These are phyloP conservation scores for Clupea harengus DNA, from an alignment of 2,113 vertebrate genomes.

Conservation along the genomic window DNA sequence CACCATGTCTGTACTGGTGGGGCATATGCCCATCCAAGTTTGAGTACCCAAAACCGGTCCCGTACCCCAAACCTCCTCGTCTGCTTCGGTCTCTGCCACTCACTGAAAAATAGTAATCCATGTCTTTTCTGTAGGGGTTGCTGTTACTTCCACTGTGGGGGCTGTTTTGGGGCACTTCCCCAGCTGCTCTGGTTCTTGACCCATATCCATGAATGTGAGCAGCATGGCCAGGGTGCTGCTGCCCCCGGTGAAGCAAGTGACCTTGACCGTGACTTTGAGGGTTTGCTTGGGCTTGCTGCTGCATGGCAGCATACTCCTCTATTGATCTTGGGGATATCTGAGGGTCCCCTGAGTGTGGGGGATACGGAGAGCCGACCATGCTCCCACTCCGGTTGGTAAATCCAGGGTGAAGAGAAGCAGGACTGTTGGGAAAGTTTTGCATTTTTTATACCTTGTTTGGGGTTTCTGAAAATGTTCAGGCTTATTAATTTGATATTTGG, in stretches of 20 bases:
- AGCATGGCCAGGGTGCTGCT: slow-evolving; percentile 67
- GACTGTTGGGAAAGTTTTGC: slow-evolving; percentile 78
- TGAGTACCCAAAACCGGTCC: slow-evolving; percentile 68
- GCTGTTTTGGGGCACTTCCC: slow-evolving; percentile 63
- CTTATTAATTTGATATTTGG: slow-evolving; percentile 17
- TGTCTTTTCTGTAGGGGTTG: slow-evolving; percentile 73
- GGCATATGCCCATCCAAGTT: slow-evolving; percentile 73
- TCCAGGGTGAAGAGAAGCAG: slow-evolving; percentile 67
- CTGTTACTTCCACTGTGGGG: slow-evolving; percentile 62
- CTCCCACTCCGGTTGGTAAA: slow-evolving; percentile 65
- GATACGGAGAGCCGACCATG: slow-evolving; percentile 63
- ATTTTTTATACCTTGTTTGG: slow-evolving; percentile 52
- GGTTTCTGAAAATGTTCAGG: not conserved
- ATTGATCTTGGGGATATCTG: slow-evolving; percentile 75
- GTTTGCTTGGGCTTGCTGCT: slow-evolving; percentile 62
- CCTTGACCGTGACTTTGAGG: slow-evolving; percentile 48
- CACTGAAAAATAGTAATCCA: slow-evolving; percentile 77
- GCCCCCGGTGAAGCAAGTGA: slow-evolving; percentile 64
- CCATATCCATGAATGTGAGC: slow-evolving; percentile 70
- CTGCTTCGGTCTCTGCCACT: slow-evolving; percentile 69
- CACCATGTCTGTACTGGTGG: slow-evolving; percentile 70
- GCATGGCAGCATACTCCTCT: slow-evolving; percentile 71
- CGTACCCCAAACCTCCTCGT: slow-evolving; percentile 68
- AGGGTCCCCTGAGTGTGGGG: slow-evolving; percentile 68
- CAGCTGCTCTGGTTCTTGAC: slow-evolving; percentile 60